Evolutionary conservation across 2,113 vertebrate genomes (phyloP).

Genomic region (Sapayoa aenigma): DNA sequence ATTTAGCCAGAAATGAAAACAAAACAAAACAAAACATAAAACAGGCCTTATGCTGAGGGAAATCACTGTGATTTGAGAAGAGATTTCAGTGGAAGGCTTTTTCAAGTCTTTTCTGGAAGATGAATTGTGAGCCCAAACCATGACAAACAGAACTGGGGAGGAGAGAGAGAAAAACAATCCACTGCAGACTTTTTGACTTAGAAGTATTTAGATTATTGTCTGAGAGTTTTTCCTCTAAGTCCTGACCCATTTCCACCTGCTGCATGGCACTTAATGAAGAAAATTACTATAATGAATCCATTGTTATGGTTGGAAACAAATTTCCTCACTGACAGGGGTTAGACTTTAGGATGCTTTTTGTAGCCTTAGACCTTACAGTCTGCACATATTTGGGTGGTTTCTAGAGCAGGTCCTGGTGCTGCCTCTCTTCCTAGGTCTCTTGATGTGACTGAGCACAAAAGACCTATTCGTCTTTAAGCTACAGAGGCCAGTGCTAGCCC

Average conservation of each 20-base stretch:
- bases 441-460: background rate
- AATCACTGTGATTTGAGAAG: background rate
- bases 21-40: background rate
- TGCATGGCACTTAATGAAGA: conserved; percentile 21
- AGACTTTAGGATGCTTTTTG: background rate
- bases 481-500: background rate
- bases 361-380: background rate
- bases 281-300: conserved; percentile 4
- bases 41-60: background rate
- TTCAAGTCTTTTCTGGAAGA: background rate
- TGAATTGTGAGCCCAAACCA: background rate
- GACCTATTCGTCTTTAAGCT: background rate
- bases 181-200: background rate
- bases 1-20: conserved; percentile 8
- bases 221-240: background rate
- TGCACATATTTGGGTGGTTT: background rate
- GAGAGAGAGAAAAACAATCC: background rate
- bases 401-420: background rate
- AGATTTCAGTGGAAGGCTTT: background rate
- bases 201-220: conserved; percentile 23
- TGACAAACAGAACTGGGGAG: background rate
- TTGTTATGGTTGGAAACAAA: conserved; percentile 23
- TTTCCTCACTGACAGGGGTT: background rate
- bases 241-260: conserved; percentile 40
- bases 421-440: background rate